Base-by-base conservation (phyloP, 92 coral and sea anemone species). In the Metridium senile region DNA sequence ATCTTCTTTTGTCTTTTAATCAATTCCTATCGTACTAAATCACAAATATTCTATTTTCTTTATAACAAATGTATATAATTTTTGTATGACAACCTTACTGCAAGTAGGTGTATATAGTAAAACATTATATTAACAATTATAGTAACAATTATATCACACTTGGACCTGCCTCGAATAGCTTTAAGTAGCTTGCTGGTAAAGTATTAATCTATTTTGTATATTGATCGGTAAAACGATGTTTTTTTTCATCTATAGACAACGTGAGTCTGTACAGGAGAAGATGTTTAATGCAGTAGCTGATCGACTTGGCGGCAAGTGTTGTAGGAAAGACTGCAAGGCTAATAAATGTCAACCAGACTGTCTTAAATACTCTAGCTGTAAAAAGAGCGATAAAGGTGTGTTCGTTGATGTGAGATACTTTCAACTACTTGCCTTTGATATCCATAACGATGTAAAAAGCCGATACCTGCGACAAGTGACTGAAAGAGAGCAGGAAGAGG, bases 331-430 rank as follows among this genome's bases (percentile, higher is more conserved):
- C 72, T 92, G 97, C 47, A 71, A 28, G 63, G 29, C 64, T 27
- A 1, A 69, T 79, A 69, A 26, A 71, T 88, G 93, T 66, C 59
- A 49, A n/a, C 1, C 78, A 23, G 82, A 77, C 59, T 90, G 97
- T 54, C 84, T 79, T 33, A 34, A 62, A 1, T 81, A 82, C 64
- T n/a, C 75, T 33, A 64, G 31, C 20, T 93, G 98, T 59, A 88
- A 72, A n/a, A 70, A 62, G 29, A 53, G 66, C n/a, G 90, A 93
- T 43, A 93, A 86, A 34, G 98, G 97, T 43, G 56, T 93, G 28
- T 93, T 93, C n/a, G 92, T 93, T 25, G 97, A 93, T 23, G 84
- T 89, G 45, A 71, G 92, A 29, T 93, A 91, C 68, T 93, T 93
- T 72, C 97, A 93, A 71, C 77, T 93, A 25, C 92, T 87, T 32